Percentiles rank a stretch among this genome's conserved stretches.
phyloP scores from a whole-genome alignment of 2,888 invertebrate species.

The Penaeus monodon region DNA sequence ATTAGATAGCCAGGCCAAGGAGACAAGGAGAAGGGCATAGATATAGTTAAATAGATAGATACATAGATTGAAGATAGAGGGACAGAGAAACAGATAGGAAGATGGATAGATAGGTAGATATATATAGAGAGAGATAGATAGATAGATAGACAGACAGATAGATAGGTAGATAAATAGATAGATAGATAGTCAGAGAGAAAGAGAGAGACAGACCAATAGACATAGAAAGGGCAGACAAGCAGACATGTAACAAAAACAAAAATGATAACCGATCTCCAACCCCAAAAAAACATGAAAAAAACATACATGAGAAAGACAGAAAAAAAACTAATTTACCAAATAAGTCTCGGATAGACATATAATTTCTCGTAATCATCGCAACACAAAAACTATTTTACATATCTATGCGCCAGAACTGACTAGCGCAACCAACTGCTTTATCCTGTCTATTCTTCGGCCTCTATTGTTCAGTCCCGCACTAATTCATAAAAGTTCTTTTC shows the following conservation, averaged over 20 bases:
- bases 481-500: conserved; percentile 54
- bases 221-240: background rate
- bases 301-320: background rate
- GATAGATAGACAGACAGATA: too few species aligned
- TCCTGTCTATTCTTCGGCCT: conserved; percentile 1
- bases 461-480: conserved; percentile 45
- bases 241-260: background rate
- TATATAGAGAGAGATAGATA: too few species aligned
- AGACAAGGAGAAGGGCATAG: too few species aligned
- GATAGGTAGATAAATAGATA: too few species aligned
- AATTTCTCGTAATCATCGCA: conserved; percentile 28
- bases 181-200: background rate
- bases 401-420: conserved; percentile 35
- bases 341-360: conserved; percentile 8
- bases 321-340: background rate
- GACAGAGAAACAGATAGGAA: too few species aligned
- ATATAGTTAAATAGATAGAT: too few species aligned
- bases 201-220: background rate
- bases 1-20: too few species aligned
- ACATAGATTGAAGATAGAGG: too few species aligned
- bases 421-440: conserved; percentile 45
- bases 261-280: background rate
- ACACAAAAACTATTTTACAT: conserved; percentile 36
- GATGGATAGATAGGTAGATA: too few species aligned
- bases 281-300: background rate